phyloP scores from a whole-genome alignment of 2,113 vertebrate genomes.

The Hucho hucho region DNA sequence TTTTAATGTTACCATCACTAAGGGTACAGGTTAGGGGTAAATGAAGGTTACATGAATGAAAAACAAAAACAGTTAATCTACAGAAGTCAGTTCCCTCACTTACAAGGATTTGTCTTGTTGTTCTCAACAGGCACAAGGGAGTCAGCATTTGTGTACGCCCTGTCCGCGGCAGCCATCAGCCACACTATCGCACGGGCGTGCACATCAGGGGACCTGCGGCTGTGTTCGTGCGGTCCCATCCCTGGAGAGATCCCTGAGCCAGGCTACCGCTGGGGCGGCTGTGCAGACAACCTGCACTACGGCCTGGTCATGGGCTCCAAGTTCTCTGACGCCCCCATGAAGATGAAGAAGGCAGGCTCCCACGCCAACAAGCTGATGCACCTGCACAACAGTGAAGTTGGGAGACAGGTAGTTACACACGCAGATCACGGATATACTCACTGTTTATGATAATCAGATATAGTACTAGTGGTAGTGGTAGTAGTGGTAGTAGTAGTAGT shows the following conservation, averaged over 20 bases:
- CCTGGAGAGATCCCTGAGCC: slow-evolving; percentile 91
- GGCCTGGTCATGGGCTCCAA: slow-evolving; percentile 96
- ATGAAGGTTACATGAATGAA: too few species aligned
- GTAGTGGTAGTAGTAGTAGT: too few species aligned
- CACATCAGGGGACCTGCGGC: slow-evolving; percentile 90
- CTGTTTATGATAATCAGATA: background rate
- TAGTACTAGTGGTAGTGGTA: too few species aligned
- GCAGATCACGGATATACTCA: too few species aligned
- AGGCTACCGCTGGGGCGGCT: slow-evolving; percentile 99
- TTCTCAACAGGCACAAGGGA: slow-evolving; percentile 86
- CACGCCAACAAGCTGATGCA: slow-evolving; percentile 99
- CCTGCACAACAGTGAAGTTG: slow-evolving; percentile 99
- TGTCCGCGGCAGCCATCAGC: slow-evolving; percentile 94
- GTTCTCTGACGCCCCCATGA: slow-evolving; percentile 98
- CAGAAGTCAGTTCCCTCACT: background rate
- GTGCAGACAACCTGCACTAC: slow-evolving; percentile 96
- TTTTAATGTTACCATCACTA: too few species aligned
- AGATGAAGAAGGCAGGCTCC: slow-evolving; percentile 94
- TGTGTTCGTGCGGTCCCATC: slow-evolving; percentile 93
- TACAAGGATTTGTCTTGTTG: background rate
- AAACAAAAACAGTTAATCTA: background rate
- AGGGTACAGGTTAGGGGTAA: too few species aligned
- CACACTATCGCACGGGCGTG: slow-evolving; percentile 95
- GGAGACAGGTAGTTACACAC: slow-evolving; percentile 84
- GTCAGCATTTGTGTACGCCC: slow-evolving; percentile 93